Conservation (phyloP, 2,797 vertebrate species). For the Crocidura indochinensis region DNA sequence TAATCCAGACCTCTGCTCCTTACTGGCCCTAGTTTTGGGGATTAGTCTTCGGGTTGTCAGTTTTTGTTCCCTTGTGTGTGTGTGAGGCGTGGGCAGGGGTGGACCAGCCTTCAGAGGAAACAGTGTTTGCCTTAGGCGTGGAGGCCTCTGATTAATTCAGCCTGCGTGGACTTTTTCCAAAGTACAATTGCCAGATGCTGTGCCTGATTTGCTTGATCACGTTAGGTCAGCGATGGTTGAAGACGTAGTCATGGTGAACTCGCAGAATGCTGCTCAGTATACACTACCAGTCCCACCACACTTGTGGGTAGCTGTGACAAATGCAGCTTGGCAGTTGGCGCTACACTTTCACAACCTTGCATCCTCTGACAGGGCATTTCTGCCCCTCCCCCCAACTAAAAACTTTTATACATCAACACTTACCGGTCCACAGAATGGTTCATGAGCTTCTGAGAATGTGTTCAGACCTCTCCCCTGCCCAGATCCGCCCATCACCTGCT, state of each 20-base stretch:
- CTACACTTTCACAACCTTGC: not conserved
- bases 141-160: slow-evolving; percentile 52
- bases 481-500: fast-evolving
- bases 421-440: not conserved
- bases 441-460: not conserved
- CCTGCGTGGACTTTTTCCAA: slow-evolving; percentile 1
- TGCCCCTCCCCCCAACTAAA: too few species aligned
- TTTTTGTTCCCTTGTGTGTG: slow-evolving; percentile 57
- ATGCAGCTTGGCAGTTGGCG: too few species aligned
- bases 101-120: slow-evolving; percentile 11
- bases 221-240: not conserved
- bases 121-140: slow-evolving; percentile 67
- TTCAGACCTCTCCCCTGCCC: not conserved
- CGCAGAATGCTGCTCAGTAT: too few species aligned
- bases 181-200: not conserved
- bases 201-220: slow-evolving; percentile 9
- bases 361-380: too few species aligned
- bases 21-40: slow-evolving; percentile 10
- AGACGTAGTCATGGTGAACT: not conserved
- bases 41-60: slow-evolving; percentile 68
- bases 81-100: slow-evolving; percentile 57
- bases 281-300: too few species aligned
- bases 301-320: too few species aligned
- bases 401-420: too few species aligned
- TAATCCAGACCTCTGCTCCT: slow-evolving; percentile 21